Evolutionary conservation across 1,140 invertebrate genomes (phyloP).

Genomic region (Lanistes nyassanus): DNA sequence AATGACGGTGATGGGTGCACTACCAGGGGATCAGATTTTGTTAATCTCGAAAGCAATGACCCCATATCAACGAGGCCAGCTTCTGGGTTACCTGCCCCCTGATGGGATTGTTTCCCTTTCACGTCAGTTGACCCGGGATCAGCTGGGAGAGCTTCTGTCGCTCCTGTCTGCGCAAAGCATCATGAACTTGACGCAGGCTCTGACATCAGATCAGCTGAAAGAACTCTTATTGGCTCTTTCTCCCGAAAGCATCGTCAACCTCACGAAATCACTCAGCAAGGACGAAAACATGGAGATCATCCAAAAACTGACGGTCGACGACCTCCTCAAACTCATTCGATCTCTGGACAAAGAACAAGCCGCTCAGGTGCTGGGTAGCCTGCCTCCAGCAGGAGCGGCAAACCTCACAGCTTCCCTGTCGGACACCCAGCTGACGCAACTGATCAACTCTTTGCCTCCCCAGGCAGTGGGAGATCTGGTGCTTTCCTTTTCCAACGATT

Average conservation of each 20-base stretch:
- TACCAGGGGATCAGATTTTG: slow-evolving; percentile 1
- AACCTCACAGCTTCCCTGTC: slow-evolving; percentile 5
- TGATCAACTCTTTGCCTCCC: not conserved
- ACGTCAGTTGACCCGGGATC: not conserved
- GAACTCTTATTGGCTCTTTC: not conserved
- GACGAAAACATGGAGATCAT: not conserved
- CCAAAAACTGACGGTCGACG: not conserved
- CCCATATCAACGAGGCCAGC: not conserved
- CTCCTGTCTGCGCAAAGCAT: slow-evolving; percentile 6
- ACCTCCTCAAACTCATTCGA: not conserved
- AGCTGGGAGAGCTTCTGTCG: slow-evolving; percentile 7
- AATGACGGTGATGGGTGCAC: slow-evolving; percentile 7
- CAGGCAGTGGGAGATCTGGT: not conserved
- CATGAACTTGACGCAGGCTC: not conserved
- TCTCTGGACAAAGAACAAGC: not conserved
- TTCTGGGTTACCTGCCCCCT: slow-evolving; percentile 12
- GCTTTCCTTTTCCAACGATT: not conserved
- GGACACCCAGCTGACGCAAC: not conserved
- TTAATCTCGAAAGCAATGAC: slow-evolving; percentile 2
- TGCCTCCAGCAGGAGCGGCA: not conserved
- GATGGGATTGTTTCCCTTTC: slow-evolving; percentile 10
- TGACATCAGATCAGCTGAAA: not conserved
- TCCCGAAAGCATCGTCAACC: not conserved
- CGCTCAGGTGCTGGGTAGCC: not conserved
- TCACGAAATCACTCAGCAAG: not conserved